Conservation (phyloP, 1,140 invertebrate genomes). For the Chionoecetes opilio region DNA sequence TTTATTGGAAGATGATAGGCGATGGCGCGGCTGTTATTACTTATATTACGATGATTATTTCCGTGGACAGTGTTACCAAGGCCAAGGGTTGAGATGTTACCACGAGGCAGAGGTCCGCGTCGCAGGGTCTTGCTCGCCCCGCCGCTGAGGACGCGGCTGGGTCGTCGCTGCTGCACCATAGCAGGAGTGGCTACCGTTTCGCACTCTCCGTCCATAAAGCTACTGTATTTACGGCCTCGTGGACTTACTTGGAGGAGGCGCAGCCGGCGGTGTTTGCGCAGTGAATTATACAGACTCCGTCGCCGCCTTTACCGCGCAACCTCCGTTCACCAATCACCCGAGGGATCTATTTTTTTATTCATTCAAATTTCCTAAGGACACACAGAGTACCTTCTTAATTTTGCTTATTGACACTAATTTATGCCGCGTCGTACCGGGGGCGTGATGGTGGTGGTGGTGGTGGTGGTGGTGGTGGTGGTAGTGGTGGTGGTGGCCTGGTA, state of each 20-base stretch:
- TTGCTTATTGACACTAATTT: constrained; percentile 11
- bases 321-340: neutral
- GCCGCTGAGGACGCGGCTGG: neutral
- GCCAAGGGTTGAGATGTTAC: too few species aligned
- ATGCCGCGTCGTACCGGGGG: neutral
- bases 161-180: neutral
- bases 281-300: neutral
- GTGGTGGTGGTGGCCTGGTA: too few species aligned
- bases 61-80: neutral
- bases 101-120: neutral
- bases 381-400: neutral
- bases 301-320: neutral
- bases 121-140: neutral
- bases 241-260: constrained; percentile 2
- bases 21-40: neutral
- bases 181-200: neutral
- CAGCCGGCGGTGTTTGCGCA: constrained; percentile 14
- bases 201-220: neutral
- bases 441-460: neutral
- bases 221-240: neutral
- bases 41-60: constrained; percentile 11
- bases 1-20: constrained; percentile 19
- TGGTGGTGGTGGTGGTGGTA: neutral
- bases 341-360: neutral
- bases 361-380: neutral